Conservation (phyloP, 2,888 invertebrate genomes). For the Dysmachus trigonus region DNA sequence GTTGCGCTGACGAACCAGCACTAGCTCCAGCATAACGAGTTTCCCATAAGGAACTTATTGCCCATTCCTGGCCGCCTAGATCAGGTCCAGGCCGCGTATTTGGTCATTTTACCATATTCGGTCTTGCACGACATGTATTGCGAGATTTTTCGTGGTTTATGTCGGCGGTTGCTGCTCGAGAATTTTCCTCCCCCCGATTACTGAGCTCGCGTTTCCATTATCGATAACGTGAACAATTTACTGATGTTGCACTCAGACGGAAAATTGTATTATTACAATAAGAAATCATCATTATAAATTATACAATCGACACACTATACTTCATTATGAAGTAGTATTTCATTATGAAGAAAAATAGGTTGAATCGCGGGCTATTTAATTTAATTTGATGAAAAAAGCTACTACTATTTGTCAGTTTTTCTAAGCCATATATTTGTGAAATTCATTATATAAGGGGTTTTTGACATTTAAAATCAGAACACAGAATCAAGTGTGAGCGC, state of each 20-base stretch:
- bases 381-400: too few species aligned
- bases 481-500: too few species aligned
- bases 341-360: too few species aligned
- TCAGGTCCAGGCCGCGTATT: slow-evolving; percentile 38
- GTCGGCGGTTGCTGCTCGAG: background rate
- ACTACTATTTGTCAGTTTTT: too few species aligned
- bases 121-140: slow-evolving; percentile 42
- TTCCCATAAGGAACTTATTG: slow-evolving; percentile 41
- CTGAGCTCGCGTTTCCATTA: background rate
- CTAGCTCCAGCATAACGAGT: slow-evolving; percentile 16
- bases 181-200: background rate
- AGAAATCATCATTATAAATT: too few species aligned
- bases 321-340: too few species aligned
- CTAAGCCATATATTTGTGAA: too few species aligned
- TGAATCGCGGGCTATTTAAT: too few species aligned
- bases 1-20: background rate
- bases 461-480: too few species aligned
- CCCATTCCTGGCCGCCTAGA: slow-evolving; percentile 32
- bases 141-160: slow-evolving; percentile 46
- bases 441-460: too few species aligned
- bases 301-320: too few species aligned
- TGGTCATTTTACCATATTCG: slow-evolving; percentile 48
- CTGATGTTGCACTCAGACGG: slow-evolving; percentile 4
- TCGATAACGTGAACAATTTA: background rate
- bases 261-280: too few species aligned